A percentile compares a stretch with the other conserved stretches of the same genome.
phyloP scores from a whole-genome alignment of 2,888 invertebrate species.

The Platerodrilus igneus region DNA sequence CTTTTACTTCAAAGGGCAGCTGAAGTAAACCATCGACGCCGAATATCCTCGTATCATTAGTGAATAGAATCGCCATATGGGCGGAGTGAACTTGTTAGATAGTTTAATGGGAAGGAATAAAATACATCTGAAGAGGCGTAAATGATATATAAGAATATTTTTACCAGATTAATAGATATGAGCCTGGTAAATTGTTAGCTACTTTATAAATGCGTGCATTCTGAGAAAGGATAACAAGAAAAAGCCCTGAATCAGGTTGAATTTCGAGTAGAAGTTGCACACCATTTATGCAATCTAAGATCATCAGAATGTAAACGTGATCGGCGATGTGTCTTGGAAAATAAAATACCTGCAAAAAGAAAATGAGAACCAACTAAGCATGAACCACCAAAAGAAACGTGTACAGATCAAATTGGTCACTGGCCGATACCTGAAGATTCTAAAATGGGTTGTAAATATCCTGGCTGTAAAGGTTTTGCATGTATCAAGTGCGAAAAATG shows the following conservation, averaged over 20 bases:
- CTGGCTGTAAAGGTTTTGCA: not conserved
- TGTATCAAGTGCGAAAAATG: constrained; percentile 1
- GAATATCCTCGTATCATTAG: too few species aligned
- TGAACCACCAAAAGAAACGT: not conserved
- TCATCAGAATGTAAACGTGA: not conserved
- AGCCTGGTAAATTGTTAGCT: too few species aligned
- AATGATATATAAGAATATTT: not conserved
- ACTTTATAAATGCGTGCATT: too few species aligned
- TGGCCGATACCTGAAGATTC: constrained; percentile 1
- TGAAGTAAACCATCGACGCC: too few species aligned
- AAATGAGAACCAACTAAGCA: constrained; percentile 1
- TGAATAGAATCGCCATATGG: too few species aligned
- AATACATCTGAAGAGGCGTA: not conserved
- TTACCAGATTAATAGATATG: not conserved
- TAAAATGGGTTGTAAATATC: constrained; percentile 7
- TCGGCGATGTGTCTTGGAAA: not conserved
- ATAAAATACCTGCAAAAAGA: not conserved
- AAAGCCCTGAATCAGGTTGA: not conserved
- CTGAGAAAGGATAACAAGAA: too few species aligned
- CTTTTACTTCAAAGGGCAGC: too few species aligned
- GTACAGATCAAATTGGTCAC: constrained; percentile 1
- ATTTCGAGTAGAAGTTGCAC: constrained; percentile 1
- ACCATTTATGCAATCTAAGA: not conserved
- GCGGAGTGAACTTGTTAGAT: too few species aligned
- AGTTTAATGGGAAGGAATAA: not conserved